Conservation (phyloP, 2,888 invertebrate species). For the Sisyra nigra region DNA sequence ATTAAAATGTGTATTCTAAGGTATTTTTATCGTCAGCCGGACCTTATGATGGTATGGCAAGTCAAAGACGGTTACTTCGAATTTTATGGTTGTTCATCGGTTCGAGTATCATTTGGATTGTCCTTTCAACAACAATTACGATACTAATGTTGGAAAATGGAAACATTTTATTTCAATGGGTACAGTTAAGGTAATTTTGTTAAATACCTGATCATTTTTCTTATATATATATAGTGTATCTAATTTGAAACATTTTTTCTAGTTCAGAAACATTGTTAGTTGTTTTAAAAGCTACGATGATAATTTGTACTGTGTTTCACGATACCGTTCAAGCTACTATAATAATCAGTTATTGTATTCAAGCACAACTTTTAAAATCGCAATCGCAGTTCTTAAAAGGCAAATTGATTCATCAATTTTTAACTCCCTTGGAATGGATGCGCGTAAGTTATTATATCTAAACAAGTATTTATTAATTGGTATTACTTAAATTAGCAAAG, state of each 20-base stretch:
- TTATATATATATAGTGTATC: neutral
- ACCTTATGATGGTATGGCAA: conserved; percentile 44
- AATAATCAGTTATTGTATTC: conserved; percentile 66
- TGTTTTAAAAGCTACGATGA: conserved; percentile 40
- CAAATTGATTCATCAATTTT: conserved; percentile 53
- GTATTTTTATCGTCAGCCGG: conserved; percentile 59
- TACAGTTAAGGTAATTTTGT: conserved; percentile 33
- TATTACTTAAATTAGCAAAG: too few species aligned
- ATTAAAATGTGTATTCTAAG: conserved; percentile 22
- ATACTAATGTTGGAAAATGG: conserved; percentile 47
- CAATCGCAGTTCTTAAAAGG: conserved; percentile 57
- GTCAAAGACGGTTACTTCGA: conserved; percentile 50
- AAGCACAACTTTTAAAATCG: conserved; percentile 59
- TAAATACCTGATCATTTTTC: conserved; percentile 11
- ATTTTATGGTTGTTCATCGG: conserved; percentile 58
- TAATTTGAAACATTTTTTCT: conserved; percentile 15
- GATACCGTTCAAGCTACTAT: conserved; percentile 73
- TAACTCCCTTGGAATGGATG: conserved; percentile 64
- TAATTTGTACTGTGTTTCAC: conserved; percentile 55
- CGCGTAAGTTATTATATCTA: conserved; percentile 31
- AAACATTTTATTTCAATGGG: conserved; percentile 45
- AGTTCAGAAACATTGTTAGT: conserved; percentile 34
- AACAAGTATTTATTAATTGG: neutral
- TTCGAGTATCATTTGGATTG: conserved; percentile 51
- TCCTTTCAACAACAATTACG: conserved; percentile 46